Evolutionary conservation across 2,113 vertebrate genomes (phyloP).

Genomic region (Alaudala cheleensis): DNA sequence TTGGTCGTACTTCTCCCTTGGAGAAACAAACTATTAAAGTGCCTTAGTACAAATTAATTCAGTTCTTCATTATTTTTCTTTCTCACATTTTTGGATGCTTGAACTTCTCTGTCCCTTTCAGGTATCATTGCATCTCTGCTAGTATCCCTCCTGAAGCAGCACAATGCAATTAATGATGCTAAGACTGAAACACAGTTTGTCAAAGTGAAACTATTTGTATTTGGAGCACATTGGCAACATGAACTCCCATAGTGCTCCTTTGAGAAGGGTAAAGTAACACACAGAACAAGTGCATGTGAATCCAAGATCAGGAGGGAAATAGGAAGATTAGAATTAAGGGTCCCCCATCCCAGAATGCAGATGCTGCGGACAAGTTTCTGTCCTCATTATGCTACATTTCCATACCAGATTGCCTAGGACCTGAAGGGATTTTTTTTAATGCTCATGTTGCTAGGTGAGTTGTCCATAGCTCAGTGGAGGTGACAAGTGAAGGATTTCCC

Average conservation of each 20-base stretch:
- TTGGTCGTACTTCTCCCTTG: neutral
- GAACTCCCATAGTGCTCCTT: neutral
- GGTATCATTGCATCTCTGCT: neutral
- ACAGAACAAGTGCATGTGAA: neutral
- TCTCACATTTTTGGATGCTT: neutral
- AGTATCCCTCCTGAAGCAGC: neutral
- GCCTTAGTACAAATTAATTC: neutral
- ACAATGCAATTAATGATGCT: neutral
- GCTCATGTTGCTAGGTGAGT: neutral
- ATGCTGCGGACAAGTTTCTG: neutral
- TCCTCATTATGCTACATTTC: neutral
- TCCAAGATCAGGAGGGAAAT: neutral
- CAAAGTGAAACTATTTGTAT: neutral
- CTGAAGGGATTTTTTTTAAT: neutral
- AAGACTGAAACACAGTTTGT: neutral
- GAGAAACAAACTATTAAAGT: neutral
- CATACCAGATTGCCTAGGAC: neutral
- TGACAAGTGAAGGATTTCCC: neutral
- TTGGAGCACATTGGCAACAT: neutral
- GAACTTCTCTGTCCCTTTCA: neutral
- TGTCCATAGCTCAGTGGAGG: neutral
- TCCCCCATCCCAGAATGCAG: neutral
- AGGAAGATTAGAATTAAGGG: neutral
- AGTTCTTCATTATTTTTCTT: constrained; percentile 1
- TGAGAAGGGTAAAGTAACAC: neutral